These are phyloP conservation scores for Triplophysa dalaica DNA, from an alignment of 2,113 vertebrate species.

Conservation along the genomic window DNA sequence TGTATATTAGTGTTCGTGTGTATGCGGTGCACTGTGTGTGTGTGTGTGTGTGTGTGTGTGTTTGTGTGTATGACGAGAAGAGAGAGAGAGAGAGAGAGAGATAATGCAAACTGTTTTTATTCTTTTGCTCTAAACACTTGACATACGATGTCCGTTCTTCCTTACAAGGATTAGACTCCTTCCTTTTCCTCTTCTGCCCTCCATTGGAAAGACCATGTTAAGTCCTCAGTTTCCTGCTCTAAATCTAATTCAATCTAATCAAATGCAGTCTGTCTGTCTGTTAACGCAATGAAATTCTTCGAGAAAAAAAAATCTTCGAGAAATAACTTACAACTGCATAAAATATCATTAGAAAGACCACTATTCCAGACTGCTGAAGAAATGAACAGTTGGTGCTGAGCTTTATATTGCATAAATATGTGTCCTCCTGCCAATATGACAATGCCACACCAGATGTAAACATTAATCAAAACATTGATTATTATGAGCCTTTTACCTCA, in stretches of 20 bases:
- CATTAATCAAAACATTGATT: slow-evolving; percentile 61
- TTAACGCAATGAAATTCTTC: not conserved
- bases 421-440: slow-evolving; percentile 36
- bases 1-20: no score
- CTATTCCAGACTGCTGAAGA: not conserved
- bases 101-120: not conserved
- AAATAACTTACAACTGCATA: not conserved
- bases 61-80: no score
- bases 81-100: slow-evolving; percentile 3
- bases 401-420: slow-evolving; percentile 21
- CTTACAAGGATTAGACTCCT: slow-evolving; percentile 27
- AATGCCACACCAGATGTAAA: slow-evolving; percentile 52
- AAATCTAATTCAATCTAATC: not conserved
- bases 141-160: slow-evolving; percentile 24
- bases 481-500: slow-evolving; percentile 49
- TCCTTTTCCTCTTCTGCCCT: slow-evolving; percentile 80
- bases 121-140: slow-evolving; percentile 19
- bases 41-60: not conserved
- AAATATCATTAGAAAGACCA: not conserved
- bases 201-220: slow-evolving; percentile 71
- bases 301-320: not conserved
- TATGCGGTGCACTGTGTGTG: no score
- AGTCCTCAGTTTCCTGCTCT: slow-evolving; percentile 40
- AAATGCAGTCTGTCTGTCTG: not conserved
- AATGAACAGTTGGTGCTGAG: not conserved